Conservation (phyloP, 2,113 vertebrate species). For the Atrichornis clamosus region DNA sequence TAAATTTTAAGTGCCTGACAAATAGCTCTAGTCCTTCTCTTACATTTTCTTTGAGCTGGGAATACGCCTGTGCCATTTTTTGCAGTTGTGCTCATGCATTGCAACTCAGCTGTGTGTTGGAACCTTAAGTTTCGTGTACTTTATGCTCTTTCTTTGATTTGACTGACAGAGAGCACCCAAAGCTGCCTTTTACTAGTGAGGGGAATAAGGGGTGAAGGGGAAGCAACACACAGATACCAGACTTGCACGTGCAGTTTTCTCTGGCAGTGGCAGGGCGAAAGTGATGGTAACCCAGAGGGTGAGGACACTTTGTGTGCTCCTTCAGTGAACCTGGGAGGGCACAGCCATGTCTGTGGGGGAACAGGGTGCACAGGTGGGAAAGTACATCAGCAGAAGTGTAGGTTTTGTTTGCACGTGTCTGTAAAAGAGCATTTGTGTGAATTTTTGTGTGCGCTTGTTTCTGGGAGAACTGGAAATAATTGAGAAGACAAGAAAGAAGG, state of each 20-base stretch:
- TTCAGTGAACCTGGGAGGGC: background rate
- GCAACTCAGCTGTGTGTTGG: background rate
- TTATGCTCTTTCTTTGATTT: background rate
- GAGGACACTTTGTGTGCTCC: background rate
- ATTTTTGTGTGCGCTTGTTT: background rate
- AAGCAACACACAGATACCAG: background rate
- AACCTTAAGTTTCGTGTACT: background rate
- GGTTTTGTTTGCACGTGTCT: background rate
- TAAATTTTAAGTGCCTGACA: conserved; percentile 63
- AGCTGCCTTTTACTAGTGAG: background rate
- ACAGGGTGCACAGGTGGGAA: fast-evolving
- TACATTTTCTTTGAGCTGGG: conserved; percentile 45
- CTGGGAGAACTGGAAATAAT: background rate
- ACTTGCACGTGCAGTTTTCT: background rate
- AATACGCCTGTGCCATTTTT: background rate
- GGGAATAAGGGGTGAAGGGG: background rate
- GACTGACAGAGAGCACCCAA: background rate
- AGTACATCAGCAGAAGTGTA: background rate
- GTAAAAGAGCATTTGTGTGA: background rate
- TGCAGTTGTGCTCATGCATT: background rate
- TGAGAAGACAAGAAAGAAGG: background rate
- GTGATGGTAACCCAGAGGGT: background rate
- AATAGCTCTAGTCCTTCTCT: conserved; percentile 56
- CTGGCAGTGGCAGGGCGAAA: background rate
- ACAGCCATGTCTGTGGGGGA: background rate